These are phyloP conservation scores for Toxostoma redivivum DNA, from an alignment of 2,113 vertebrate genomes.

Conservation along the genomic window DNA sequence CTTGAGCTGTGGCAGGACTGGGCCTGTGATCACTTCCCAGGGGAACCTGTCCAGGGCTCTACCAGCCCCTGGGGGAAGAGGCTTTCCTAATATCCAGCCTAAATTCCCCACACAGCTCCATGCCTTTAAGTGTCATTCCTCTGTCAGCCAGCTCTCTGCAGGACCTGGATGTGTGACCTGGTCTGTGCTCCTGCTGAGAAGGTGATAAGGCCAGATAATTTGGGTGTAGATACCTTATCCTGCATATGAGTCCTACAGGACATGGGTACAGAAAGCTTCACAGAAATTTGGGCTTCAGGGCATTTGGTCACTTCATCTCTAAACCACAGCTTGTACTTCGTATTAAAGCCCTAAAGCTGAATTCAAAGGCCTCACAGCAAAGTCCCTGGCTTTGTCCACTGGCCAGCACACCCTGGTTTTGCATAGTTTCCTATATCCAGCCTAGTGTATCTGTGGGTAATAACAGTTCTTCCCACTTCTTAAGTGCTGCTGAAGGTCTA, in stretches of 20 bases:
- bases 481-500: not conserved
- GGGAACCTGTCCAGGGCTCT: not conserved
- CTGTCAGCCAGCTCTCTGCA: not conserved
- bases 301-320: not conserved
- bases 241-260: not conserved
- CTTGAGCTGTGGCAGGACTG: not conserved
- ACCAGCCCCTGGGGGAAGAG: not conserved
- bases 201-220: fast-evolving
- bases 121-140: not conserved
- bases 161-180: fast-evolving
- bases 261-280: not conserved
- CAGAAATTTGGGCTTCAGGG: not conserved
- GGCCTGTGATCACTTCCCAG: not conserved
- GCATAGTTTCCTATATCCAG: not conserved
- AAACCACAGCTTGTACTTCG: not conserved
- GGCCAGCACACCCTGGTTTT: not conserved
- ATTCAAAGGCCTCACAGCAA: not conserved
- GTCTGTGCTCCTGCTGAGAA: not conserved
- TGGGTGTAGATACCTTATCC: not conserved
- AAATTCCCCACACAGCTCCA: not conserved
- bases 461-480: not conserved
- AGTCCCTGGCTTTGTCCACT: not conserved
- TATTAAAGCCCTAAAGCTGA: not conserved
- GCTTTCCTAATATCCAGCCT: not conserved
- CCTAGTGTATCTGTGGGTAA: not conserved